A percentile compares a stretch with the other conserved stretches of the same genome.
phyloP scores from a whole-genome alignment of 1,140 invertebrate genomes.

The Trachymyrmex cornetzi region DNA sequence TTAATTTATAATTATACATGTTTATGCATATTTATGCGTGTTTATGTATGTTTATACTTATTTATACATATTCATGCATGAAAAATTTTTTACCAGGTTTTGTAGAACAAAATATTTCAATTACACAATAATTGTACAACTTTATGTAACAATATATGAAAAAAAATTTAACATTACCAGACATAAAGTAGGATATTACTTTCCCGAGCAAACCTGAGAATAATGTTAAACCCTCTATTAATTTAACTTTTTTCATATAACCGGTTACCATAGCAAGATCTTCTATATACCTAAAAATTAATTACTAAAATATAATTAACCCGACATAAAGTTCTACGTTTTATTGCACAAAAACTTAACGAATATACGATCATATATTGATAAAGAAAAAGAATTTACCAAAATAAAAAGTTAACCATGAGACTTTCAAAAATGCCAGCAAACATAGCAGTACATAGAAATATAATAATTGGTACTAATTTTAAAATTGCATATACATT shows the following conservation, averaged over 20 bases:
- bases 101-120: no score
- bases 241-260: constrained; percentile 89
- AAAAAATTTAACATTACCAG: constrained; percentile 70
- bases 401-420: constrained; percentile 93
- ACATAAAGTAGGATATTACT: constrained; percentile 90
- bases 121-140: constrained; percentile 62
- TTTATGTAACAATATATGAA: neutral
- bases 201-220: constrained; percentile 92
- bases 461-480: constrained; percentile 89
- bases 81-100: no score
- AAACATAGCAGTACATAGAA: constrained; percentile 90
- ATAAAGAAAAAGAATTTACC: constrained; percentile 86
- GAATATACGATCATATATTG: neutral
- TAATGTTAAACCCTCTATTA: constrained; percentile 91
- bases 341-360: neutral
- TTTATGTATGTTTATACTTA: no score
- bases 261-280: constrained; percentile 89
- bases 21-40: no score
- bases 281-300: constrained; percentile 89
- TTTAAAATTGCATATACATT: constrained; percentile 88
- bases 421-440: constrained; percentile 92
- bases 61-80: no score
- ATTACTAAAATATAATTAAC: neutral
- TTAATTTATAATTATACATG: no score
- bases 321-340: neutral